Evolutionary conservation across 2,113 vertebrate species (phyloP), one percentile per base, ranked within the genome.

Genomic region (Alligator mississippiensis): DNA sequence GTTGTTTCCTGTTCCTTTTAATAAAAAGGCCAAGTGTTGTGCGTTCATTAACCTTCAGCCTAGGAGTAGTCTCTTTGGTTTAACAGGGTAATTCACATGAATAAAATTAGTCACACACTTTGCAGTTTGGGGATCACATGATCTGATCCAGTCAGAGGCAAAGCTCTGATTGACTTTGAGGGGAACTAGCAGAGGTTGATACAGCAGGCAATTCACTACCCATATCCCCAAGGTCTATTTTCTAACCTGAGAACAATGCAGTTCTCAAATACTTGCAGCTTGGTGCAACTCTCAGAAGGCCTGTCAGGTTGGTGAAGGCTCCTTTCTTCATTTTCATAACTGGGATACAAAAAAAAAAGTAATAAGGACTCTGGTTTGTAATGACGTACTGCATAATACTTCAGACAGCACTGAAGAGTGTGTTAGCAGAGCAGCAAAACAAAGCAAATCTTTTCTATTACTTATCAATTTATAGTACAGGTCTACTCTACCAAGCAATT

Each of bases 191-290:
- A 84, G 22, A 85, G 74, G 70, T 70, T 70, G 25, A 80, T 9
- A 30, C 4, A 58, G 54, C 47, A 90, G 72, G 86, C 92, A 87
- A 87, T 24, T n/a, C 1, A 0, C 11, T 85, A 11, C 19, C 17
- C 3, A 2, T 24, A 28, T 13, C 21, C 22, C 6, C 3, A 38
- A 18, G 17, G 3, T 62, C 16, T 82, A 57, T 9, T 94, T 85
- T 94, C 96, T 90, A 62, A 94, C 96, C 96, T 95, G 91, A 97
- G 75, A 90, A 91, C 59, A 61, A 74, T 84, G 95, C 92, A 94
- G 17, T 93, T 95, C 76, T 89, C 83, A 59, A 97, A 90, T 80
- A 95, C 72, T 58, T 0, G 80, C 79, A 95, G 83, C n/a, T 75
- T 57, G 11, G 70, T 92, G 84, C 54, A 77, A 72, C 90, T 88